Evolutionary conservation across 2,888 invertebrate species (phyloP).

Genomic region (Hanleya hanleyi): DNA sequence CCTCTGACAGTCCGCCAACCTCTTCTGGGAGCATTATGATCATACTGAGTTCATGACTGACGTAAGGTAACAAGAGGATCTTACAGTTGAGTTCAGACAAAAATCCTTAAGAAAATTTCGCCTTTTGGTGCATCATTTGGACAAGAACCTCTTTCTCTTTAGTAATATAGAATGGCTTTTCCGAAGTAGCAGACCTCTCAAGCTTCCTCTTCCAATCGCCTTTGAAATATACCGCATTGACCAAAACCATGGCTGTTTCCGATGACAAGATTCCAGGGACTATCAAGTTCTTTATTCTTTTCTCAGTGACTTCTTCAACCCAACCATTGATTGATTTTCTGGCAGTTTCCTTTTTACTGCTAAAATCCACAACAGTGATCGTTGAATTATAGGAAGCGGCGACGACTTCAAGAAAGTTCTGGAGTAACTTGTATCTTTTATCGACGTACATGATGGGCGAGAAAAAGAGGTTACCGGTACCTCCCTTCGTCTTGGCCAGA

Average conservation of each 20-base stretch:
- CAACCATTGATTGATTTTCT: slow-evolving; percentile 82
- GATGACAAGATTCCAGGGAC: slow-evolving; percentile 73
- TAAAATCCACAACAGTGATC: slow-evolving; percentile 66
- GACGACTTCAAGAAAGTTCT: slow-evolving; percentile 46
- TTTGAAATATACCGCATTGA: slow-evolving; percentile 60
- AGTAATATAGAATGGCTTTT: slow-evolving; percentile 77
- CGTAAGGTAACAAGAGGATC: slow-evolving; percentile 84
- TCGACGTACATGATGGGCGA: slow-evolving; percentile 53
- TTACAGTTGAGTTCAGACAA: slow-evolving; percentile 81
- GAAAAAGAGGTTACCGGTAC: too few species aligned
- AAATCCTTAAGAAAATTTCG: slow-evolving; percentile 77
- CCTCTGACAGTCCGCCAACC: slow-evolving; percentile 44
- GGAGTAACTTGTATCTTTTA: slow-evolving; percentile 38
- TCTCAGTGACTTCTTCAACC: slow-evolving; percentile 86
- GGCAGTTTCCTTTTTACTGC: slow-evolving; percentile 66
- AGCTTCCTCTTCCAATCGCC: slow-evolving; percentile 77
- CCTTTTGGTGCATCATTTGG: slow-evolving; percentile 82
- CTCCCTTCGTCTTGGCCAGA: too few species aligned
- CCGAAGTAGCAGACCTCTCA: slow-evolving; percentile 67
- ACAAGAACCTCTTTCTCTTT: slow-evolving; percentile 53
- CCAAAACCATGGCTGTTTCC: slow-evolving; percentile 69
- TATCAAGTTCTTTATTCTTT: slow-evolving; percentile 87
- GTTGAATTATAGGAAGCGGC: slow-evolving; percentile 46
- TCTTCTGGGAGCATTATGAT: slow-evolving; percentile 59
- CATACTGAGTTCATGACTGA: slow-evolving; percentile 54